These are phyloP conservation scores for Ophioninae sp. DNA, from an alignment of 2,888 invertebrate genomes.

Conservation along the genomic window DNA sequence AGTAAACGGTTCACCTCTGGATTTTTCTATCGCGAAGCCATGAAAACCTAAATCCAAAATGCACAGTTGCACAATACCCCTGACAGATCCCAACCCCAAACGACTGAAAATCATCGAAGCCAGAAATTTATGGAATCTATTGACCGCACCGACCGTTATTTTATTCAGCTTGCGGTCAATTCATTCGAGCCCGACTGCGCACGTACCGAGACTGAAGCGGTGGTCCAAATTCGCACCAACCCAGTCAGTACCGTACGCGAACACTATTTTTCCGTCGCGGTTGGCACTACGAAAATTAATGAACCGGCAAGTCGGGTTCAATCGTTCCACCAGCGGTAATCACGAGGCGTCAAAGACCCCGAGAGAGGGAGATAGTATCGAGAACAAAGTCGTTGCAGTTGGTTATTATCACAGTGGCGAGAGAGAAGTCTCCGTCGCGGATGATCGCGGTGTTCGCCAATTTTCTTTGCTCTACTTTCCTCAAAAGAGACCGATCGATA, in stretches of 20 bases:
- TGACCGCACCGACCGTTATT: not conserved
- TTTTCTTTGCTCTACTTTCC: constrained; percentile 14
- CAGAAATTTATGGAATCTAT: not conserved
- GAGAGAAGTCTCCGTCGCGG: constrained; percentile 39
- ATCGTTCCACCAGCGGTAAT: constrained; percentile 39
- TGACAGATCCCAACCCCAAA: not conserved
- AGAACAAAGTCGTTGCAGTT: constrained; percentile 30
- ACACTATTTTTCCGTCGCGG: constrained; percentile 25
- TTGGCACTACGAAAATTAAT: constrained; percentile 49
- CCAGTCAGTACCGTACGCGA: constrained; percentile 3
- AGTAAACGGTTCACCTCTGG: not conserved
- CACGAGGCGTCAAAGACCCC: constrained; percentile 48
- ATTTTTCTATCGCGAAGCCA: not conserved
- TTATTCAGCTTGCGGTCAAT: not conserved
- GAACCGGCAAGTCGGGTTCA: constrained; percentile 44
- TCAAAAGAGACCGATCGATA: not conserved
- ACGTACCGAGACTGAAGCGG: not conserved
- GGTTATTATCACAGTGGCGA: constrained; percentile 33
- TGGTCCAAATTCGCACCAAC: constrained; percentile 11
- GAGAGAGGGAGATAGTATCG: constrained; percentile 9
- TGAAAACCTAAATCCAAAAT: not conserved
- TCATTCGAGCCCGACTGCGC: not conserved
- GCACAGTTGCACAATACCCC: not conserved
- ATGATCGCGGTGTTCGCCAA: constrained; percentile 47
- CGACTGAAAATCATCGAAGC: not conserved